Evolutionary conservation across 1,140 invertebrate species (phyloP), one percentile per base, ranked within the genome.

Genomic region (Formica exsecta): DNA sequence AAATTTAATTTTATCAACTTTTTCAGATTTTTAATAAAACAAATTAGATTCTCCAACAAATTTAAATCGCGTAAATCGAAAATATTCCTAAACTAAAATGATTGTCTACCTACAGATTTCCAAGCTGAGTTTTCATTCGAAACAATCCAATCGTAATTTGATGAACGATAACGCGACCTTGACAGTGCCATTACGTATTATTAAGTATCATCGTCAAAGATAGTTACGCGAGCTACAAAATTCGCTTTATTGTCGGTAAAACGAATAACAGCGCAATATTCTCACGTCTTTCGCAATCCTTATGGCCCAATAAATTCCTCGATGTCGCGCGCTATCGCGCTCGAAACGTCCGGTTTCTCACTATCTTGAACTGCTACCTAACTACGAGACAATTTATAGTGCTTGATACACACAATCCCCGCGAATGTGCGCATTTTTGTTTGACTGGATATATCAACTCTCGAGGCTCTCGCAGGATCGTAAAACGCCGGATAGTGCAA

Each of bases 241-340:
- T 87, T 38, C 66, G 5, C 75, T 87, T 90, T 90, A 90, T 44
- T 68, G 85, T 77, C 70, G 61, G n/a, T 90, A 86, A 90, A 90
- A 73, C 71, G 44, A 25, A 19, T 51, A 51, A 51, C 48, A 19
- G 16, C 64, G 54, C 88, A 74, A 77, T 87, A 85, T 81, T 85
- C 81, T 74, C 81, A 64, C 71, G 54, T 90, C 71, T 22, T 86
- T 38, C 36, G 57, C 71, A 22, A 64, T 32, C 38, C 88, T 90
- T 90, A 90, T 51, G 54, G 88, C 65, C 64, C 81, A 62, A 90
- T 90, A 90, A 90, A 90, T 90, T 90, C 75, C 38, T 64, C 48
- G 76, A 64, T 83, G 87, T 87, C 86, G 70, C 54, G 48, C 44
- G 65, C 51, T 85, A 84, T 85, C 88, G 68, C 57, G 61, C 29